A percentile compares a stretch with the other conserved stretches of the same genome.
These are phyloP conservation scores for Pteronura brasiliensis DNA, from an alignment of 2,113 vertebrate genomes.

Conservation along the genomic window DNA sequence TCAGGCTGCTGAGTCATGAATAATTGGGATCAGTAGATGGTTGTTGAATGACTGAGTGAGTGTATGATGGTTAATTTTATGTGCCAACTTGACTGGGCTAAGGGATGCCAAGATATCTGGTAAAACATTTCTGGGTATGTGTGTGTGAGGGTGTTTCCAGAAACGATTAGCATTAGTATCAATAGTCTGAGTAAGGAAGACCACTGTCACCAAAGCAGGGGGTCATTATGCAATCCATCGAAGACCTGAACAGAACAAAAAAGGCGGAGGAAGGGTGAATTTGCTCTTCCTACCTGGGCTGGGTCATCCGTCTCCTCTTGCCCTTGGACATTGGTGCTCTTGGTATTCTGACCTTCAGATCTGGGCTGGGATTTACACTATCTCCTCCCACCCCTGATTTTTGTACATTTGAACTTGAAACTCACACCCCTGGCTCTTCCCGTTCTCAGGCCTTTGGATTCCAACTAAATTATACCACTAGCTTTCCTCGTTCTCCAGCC, in stretches of 20 bases:
- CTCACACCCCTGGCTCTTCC: neutral
- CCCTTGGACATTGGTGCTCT: neutral
- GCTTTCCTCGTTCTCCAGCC: neutral
- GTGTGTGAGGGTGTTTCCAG: neutral
- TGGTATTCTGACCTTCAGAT: neutral
- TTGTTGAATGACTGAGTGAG: neutral
- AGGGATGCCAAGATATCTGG: neutral
- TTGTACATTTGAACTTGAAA: neutral
- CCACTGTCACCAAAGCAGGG: neutral
- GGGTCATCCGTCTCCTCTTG: neutral
- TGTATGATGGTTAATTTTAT: neutral
- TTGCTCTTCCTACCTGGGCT: neutral
- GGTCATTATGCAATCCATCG: neutral
- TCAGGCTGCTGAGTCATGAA: neutral
- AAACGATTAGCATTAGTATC: neutral
- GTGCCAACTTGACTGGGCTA: neutral
- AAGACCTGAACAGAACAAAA: neutral
- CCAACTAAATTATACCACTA: neutral
- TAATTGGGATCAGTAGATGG: fast-evolving
- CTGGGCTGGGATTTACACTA: neutral
- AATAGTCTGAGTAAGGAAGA: neutral
- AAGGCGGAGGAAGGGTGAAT: neutral
- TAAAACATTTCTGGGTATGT: neutral
- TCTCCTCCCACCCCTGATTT: neutral
- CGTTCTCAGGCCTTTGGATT: neutral